phyloP scores from a whole-genome alignment of 2,797 vertebrate genomes.

The Hoplostethus mediterraneus region DNA sequence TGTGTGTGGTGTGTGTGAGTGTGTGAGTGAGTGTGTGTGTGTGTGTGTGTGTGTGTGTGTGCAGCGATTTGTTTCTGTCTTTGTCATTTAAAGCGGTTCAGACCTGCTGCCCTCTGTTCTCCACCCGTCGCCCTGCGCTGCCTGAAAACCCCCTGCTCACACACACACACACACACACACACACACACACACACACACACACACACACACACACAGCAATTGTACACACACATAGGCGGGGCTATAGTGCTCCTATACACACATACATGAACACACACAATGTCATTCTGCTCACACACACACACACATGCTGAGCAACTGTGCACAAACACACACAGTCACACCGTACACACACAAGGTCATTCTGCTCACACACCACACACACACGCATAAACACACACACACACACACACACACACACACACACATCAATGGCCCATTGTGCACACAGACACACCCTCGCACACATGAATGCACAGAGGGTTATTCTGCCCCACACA shows the following conservation, averaged over 20 bases:
- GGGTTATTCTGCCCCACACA: not conserved
- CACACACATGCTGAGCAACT: not conserved
- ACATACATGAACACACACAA: constrained; percentile 16
- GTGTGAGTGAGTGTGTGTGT: constrained; percentile 25
- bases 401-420: not conserved
- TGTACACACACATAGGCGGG: too few relatives aligned
- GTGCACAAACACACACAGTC: too few relatives aligned
- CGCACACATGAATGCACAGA: not conserved
- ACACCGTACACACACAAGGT: too few relatives aligned
- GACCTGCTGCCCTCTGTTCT: constrained; percentile 5
- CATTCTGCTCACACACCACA: too few relatives aligned
- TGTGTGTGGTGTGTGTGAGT: constrained; percentile 2
- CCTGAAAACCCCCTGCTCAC: not conserved
- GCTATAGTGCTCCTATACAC: constrained; percentile 10
- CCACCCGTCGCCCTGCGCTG: too few relatives aligned
- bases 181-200: constrained; percentile 2
- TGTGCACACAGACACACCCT: constrained; percentile 7
- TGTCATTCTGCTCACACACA: not conserved
- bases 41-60: constrained; percentile 38
- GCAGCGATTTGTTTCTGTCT: constrained; percentile 61
- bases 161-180: constrained; percentile 10
- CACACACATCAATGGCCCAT: not conserved
- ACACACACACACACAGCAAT: not conserved
- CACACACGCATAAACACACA: too few relatives aligned
- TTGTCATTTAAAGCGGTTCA: constrained; percentile 63